Evolutionary conservation across 2,888 invertebrate genomes (phyloP), one percentile per base, ranked within the genome.

Genomic region (Nipponacmea schrenckii): DNA sequence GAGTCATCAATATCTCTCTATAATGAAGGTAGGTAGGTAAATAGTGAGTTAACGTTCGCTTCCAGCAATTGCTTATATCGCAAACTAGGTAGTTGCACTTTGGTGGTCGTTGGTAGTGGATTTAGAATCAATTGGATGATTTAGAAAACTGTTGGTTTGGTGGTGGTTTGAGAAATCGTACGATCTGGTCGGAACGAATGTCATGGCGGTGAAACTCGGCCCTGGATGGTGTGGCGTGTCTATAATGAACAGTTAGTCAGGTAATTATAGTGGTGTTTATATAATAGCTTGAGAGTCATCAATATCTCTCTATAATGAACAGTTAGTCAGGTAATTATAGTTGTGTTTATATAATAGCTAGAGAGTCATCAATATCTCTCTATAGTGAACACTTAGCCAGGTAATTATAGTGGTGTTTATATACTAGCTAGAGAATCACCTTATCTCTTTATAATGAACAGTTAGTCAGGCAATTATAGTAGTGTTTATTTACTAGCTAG

Each of bases 191-290:
- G n/a, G n/a, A n/a, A n/a, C n/a, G n/a, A n/a, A n/a, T n/a, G n/a
- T n/a, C n/a, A n/a, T n/a, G n/a, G n/a, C n/a, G n/a, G n/a, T n/a
- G n/a, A n/a, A n/a, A n/a, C n/a, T n/a, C n/a, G n/a, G n/a, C n/a
- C n/a, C n/a, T n/a, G n/a, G n/a, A n/a, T n/a, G n/a, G n/a, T n/a
- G n/a, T n/a, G n/a, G n/a, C n/a, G n/a, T n/a, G n/a, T 94, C 31
- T 95, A 95, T 87, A 95, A 95, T 83, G 92, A 93, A 86, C 92
- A 93, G 80, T 90, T 95, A 71, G 94, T 95, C 74, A 89, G 89
- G 31, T 31, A 31, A 31, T 31, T 31, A 31, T 31, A 31, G 3
- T 31, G 5, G 31, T 31, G 31, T 31, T 31, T 31, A 31, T 31
- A 31, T 31, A 31, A 83, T 92, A 73, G 92, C 92, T 20, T 90